A percentile compares a stretch with the other conserved stretches of the same genome.
phyloP scores from a whole-genome alignment of 2,888 invertebrate species.

The Trachelus iudaicus region DNA sequence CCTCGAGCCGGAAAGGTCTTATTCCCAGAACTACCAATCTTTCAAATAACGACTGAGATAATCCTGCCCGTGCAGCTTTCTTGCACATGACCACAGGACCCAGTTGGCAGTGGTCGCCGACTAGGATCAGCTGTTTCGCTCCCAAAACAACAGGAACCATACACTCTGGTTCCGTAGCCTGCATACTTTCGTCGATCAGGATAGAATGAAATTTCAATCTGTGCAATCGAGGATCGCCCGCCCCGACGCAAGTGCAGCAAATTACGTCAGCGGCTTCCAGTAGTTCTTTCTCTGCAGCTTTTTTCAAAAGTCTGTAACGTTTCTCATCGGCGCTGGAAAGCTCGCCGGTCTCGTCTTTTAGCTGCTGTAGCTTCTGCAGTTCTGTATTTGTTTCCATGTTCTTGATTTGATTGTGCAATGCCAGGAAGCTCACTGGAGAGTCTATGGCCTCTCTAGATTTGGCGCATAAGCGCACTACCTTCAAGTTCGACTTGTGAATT shows the following conservation, averaged over 20 bases:
- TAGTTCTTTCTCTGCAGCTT: constrained; percentile 89
- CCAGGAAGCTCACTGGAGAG: constrained; percentile 95
- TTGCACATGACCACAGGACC: constrained; percentile 99
- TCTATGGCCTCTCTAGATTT: constrained; percentile 98
- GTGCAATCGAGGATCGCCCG: constrained; percentile 94
- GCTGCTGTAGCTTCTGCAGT: constrained; percentile 91
- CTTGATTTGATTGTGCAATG: constrained; percentile 96
- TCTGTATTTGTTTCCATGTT: constrained; percentile 95
- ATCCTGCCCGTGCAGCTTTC: constrained; percentile 96
- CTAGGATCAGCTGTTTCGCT: constrained; percentile 95
- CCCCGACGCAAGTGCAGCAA: constrained; percentile 98
- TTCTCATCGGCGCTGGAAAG: constrained; percentile 95
- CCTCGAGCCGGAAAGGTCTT: constrained; percentile 95
- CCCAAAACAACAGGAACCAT: constrained; percentile 99
- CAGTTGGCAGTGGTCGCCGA: constrained; percentile 98
- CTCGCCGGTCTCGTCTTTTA: constrained; percentile 99
- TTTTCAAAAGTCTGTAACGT: constrained; percentile 89
- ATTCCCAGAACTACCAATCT: constrained; percentile 97
- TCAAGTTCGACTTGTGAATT: constrained; percentile 96
- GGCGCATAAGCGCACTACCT: constrained; percentile 93
- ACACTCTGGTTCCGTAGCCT: constrained; percentile 97
- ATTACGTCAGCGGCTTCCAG: constrained; percentile 98
- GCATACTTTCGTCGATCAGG: constrained; percentile 96
- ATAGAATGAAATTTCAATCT: constrained; percentile 96
- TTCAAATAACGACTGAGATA: constrained; percentile 97